These are phyloP conservation scores for Acanthurus lineatus DNA, from an alignment of 2,797 vertebrate genomes.

Conservation along the genomic window DNA sequence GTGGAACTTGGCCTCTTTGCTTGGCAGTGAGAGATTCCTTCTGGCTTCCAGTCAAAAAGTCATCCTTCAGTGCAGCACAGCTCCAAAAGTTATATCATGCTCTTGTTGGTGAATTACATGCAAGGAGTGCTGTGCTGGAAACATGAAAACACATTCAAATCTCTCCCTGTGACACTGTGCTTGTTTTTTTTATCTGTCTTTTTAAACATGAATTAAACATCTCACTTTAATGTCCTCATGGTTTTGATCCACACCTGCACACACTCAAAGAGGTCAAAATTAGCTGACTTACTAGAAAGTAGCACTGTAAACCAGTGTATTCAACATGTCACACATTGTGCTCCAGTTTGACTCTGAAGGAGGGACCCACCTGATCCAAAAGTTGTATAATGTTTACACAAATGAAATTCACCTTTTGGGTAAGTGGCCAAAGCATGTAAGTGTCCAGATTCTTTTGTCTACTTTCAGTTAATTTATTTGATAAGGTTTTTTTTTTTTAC, in stretches of 20 bases:
- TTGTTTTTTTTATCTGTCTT: not conserved
- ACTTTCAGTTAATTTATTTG: too few relatives aligned
- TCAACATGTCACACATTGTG: slow-evolving; percentile 22
- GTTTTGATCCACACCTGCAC: slow-evolving; percentile 1
- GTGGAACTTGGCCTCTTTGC: slow-evolving; percentile 79
- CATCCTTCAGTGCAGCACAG: slow-evolving; percentile 52
- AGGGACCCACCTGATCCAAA: too few relatives aligned
- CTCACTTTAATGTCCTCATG: not conserved
- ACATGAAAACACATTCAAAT: slow-evolving; percentile 42
- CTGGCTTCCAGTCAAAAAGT: slow-evolving; percentile 72
- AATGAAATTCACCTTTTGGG: too few relatives aligned
- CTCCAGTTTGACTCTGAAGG: not conserved
- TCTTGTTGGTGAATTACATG: slow-evolving; percentile 58
- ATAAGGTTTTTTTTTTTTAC: too few relatives aligned
- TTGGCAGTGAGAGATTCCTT: slow-evolving; percentile 77
- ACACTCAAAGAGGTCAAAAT: not conserved
- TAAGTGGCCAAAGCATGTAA: too few relatives aligned
- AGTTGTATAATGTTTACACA: too few relatives aligned
- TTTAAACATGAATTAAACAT: not conserved
- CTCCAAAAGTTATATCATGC: slow-evolving; percentile 75
- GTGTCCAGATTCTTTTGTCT: too few relatives aligned
- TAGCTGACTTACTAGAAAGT: not conserved
- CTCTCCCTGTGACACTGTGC: not conserved
- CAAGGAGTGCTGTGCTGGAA: slow-evolving; percentile 34
- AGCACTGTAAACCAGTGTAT: slow-evolving; percentile 32